Evolutionary conservation across 1,140 invertebrate genomes (phyloP), one percentile per base, ranked within the genome.

Genomic region (Ridgeia piscesae): DNA sequence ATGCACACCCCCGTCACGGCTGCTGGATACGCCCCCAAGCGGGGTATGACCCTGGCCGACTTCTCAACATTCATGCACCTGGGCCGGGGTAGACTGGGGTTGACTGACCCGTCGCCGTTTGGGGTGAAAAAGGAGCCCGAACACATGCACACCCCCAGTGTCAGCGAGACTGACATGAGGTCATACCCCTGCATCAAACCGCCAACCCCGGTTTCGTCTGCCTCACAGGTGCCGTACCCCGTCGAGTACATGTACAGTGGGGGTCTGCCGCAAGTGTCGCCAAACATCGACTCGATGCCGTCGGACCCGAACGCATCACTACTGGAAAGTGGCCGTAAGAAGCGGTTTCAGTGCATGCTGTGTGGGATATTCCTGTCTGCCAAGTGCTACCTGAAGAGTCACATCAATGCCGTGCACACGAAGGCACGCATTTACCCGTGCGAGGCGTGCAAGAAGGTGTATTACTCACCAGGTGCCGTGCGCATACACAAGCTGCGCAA

Each of bases 291-390:
- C 48, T 21, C 8, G 8, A 50, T 21, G 48, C 48, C 8, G 48
- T 50, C 48, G 21, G 48, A 50, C 58, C 58, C 17, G 27, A 77
- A 77, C 27, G 58, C 58, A 21, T 77, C 58, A 0, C 27, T 77
- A 21, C 58, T 77, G 27, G 58, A 77, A 9, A 77, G 58, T 21
- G 58, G 58, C 2, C 58, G 58, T 4, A 91, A 91, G 91, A 93
- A 93, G 77, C 92, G 92, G 33, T 93, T 92, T 77, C 93, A 93
- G 91, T 93, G 93, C 92, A 93, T 93, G 93, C 91, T 93, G 33
- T 93, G 93, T 89, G 93, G 93, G 17, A 93, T 93, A 35, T 92
- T 93, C 34, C 93, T 93, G 33, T 93, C 93, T 27, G 92, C 93
- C 48, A 93, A 93, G 90, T 92, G 93, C 77, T 93, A 93, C 92